phyloP scores from a whole-genome alignment of 2,113 vertebrate species.

The Cyanoramphus novaezelandiae region DNA sequence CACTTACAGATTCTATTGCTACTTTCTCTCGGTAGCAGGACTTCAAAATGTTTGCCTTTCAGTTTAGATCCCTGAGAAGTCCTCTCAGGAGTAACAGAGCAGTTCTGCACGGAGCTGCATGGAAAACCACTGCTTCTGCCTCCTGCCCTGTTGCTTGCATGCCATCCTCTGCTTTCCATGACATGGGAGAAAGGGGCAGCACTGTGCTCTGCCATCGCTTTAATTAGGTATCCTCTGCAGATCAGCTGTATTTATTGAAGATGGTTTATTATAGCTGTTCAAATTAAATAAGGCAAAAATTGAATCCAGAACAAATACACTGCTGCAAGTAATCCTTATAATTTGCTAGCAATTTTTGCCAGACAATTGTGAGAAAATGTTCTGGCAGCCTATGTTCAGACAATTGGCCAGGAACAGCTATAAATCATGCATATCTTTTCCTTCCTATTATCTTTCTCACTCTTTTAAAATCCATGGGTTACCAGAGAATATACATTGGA shows the following conservation, averaged over 20 bases:
- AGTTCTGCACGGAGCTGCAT: neutral
- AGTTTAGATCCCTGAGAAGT: neutral
- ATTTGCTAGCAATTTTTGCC: slow-evolving; percentile 31
- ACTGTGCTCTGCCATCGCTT: neutral
- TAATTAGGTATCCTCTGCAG: slow-evolving; percentile 15
- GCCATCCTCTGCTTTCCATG: neutral
- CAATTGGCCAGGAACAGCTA: slow-evolving; percentile 1
- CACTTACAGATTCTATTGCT: neutral
- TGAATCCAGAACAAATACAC: slow-evolving; percentile 35
- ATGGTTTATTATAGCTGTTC: slow-evolving; percentile 35
- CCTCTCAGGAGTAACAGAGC: neutral
- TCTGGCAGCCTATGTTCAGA: neutral
- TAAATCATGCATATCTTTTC: slow-evolving; percentile 3
- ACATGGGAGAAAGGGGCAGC: neutral
- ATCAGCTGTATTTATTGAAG: slow-evolving; percentile 17
- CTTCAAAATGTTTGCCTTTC: neutral
- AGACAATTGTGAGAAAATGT: slow-evolving; percentile 46
- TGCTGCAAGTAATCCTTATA: slow-evolving; percentile 25
- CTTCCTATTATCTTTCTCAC: neutral
- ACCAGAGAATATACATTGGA: neutral
- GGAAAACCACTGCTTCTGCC: neutral
- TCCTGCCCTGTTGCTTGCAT: neutral
- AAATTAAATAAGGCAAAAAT: slow-evolving; percentile 57
- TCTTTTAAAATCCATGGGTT: neutral
- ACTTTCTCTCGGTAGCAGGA: accelerated